These are phyloP conservation scores for Plusia festucae DNA, from an alignment of 2,888 invertebrate species.

Conservation along the genomic window DNA sequence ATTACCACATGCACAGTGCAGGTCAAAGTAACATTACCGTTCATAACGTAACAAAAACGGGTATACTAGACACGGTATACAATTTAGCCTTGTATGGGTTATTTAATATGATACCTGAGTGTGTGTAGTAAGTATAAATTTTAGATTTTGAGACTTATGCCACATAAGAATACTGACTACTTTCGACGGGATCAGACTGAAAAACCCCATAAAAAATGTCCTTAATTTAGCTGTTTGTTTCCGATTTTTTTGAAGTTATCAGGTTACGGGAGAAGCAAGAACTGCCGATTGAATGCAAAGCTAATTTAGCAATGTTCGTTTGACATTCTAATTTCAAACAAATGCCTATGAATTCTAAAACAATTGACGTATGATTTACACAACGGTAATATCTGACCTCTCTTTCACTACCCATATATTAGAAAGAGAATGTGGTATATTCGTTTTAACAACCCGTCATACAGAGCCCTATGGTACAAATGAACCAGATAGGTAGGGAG, in stretches of 20 bases:
- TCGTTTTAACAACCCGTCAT: not conserved
- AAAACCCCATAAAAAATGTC: too few relatives aligned
- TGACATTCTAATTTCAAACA: too few relatives aligned
- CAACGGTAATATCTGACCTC: not conserved
- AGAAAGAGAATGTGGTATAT: slow-evolving; percentile 23
- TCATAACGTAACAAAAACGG: not conserved
- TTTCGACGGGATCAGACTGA: too few relatives aligned
- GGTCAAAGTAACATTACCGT: slow-evolving; percentile 24
- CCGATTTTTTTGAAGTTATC: too few relatives aligned
- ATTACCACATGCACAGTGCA: slow-evolving; percentile 7
- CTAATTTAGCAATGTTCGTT: not conserved
- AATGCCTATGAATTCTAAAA: not conserved
- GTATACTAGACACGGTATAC: not conserved
- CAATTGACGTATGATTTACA: not conserved
- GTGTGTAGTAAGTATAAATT: too few relatives aligned
- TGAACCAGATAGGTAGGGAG: slow-evolving; percentile 66
- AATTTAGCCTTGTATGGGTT: not conserved
- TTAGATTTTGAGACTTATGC: too few relatives aligned
- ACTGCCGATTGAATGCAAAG: too few relatives aligned
- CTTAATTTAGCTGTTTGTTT: too few relatives aligned
- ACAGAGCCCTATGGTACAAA: slow-evolving; percentile 14
- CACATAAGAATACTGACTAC: too few relatives aligned
- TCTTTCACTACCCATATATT: not conserved
- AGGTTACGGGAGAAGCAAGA: too few relatives aligned
- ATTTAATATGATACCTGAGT: not conserved